A percentile compares a stretch with the other conserved stretches of the same genome.
phyloP scores from a whole-genome alignment of 2,113 vertebrate species.

The Ailuropoda melanoleuca region DNA sequence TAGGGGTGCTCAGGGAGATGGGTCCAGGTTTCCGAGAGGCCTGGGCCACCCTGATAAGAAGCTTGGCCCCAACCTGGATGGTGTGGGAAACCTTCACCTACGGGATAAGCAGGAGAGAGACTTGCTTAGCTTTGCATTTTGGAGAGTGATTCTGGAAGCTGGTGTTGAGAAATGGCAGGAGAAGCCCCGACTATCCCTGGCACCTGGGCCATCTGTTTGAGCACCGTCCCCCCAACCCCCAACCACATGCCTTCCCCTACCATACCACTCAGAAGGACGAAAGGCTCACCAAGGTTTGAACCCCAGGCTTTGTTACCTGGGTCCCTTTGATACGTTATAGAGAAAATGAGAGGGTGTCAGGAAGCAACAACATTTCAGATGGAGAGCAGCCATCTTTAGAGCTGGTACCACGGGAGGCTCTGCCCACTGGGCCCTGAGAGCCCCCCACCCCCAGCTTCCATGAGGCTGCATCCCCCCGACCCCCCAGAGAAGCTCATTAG shows the following conservation, averaged over 20 bases:
- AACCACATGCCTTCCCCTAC: not conserved
- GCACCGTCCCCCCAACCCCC: not conserved
- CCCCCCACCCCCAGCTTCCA: not conserved
- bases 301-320: not conserved
- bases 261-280: not conserved
- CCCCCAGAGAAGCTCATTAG: not conserved
- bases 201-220: not conserved
- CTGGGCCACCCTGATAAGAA: not conserved
- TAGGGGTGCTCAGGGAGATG: accelerated
- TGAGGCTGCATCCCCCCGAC: not conserved
- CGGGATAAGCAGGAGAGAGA: not conserved
- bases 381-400: not conserved
- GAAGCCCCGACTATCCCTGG: not conserved
- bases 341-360: not conserved
- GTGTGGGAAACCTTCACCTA: not conserved
- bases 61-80: not conserved
- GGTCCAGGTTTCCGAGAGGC: not conserved
- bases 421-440: not conserved
- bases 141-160: not conserved
- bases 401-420: not conserved
- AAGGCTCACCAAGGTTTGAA: not conserved
- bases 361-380: not conserved
- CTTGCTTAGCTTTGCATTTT: not conserved
- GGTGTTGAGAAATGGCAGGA: not conserved
- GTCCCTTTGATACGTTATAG: not conserved